Conservation (phyloP, 2,888 invertebrate genomes). For the Suillia variegata region DNA sequence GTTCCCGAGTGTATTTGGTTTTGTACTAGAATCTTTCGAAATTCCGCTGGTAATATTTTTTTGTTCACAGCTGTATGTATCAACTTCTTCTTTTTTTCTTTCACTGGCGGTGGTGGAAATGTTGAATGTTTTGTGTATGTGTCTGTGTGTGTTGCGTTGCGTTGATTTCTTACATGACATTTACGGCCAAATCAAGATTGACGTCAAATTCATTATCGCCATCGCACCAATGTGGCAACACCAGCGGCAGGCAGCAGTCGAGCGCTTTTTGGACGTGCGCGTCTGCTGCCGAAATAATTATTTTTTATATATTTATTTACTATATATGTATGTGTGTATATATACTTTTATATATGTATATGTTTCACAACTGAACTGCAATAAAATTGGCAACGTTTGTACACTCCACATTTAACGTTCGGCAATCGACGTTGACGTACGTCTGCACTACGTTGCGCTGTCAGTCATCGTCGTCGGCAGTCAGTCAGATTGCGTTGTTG, state of each 20-base stretch:
- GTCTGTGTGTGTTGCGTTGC: conserved; percentile 13
- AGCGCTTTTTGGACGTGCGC: not conserved
- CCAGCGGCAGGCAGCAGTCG: not conserved
- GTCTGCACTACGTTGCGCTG: no score
- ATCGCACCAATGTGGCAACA: not conserved
- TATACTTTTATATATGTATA: conserved; percentile 20
- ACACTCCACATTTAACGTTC: not conserved
- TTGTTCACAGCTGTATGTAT: no score
- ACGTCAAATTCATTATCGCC: conserved; percentile 45
- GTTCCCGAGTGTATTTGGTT: not conserved
- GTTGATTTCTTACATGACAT: conserved; percentile 28
- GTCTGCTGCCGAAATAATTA: no score
- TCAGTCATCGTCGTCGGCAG: no score
- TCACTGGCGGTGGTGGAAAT: no score
- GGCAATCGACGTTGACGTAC: no score
- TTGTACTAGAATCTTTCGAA: not conserved
- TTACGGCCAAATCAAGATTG: conserved; percentile 47
- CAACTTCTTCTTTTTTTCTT: no score
- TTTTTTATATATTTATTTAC: no score
- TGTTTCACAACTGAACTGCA: not conserved
- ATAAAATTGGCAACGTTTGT: not conserved
- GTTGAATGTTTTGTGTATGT: not conserved
- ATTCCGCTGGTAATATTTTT: not conserved
- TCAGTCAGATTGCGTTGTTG: no score
- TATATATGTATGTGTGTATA: not conserved